Percentiles rank a stretch among this genome's conserved stretches.
Evolutionary conservation across 2,113 vertebrate species (phyloP).

Genomic region (Plestiodon gilberti): DNA sequence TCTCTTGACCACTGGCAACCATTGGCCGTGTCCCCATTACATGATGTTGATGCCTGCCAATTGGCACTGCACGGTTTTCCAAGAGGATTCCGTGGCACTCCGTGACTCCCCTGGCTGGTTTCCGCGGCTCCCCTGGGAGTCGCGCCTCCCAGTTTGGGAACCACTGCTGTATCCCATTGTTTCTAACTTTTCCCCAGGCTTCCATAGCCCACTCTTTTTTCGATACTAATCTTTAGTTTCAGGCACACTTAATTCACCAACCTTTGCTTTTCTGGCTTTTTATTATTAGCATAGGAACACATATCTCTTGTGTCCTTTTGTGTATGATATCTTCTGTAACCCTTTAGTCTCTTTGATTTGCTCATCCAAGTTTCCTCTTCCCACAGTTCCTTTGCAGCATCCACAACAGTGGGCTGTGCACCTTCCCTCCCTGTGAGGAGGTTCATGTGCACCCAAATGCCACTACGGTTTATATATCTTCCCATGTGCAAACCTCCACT

Average conservation of each 20-base stretch:
- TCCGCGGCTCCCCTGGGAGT: too few relatives aligned
- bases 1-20: too few relatives aligned
- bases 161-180: neutral
- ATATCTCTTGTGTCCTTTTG: neutral
- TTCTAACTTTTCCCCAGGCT: too few relatives aligned
- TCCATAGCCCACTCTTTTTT: neutral
- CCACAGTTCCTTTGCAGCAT: neutral
- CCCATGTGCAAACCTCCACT: neutral
- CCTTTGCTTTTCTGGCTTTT: neutral
- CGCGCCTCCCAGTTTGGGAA: too few relatives aligned
- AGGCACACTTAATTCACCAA: neutral
- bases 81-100: too few relatives aligned
- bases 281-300: neutral
- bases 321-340: neutral
- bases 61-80: too few relatives aligned
- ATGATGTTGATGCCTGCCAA: too few relatives aligned
- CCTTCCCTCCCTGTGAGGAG: neutral
- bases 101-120: too few relatives aligned
- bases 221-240: too few relatives aligned
- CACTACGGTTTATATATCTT: neutral
- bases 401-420: neutral
- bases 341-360: neutral
- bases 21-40: too few relatives aligned
- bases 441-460: neutral
- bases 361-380: neutral